phyloP scores from a whole-genome alignment of 2,888 invertebrate genomes.

The Caenorhabditis becei region DNA sequence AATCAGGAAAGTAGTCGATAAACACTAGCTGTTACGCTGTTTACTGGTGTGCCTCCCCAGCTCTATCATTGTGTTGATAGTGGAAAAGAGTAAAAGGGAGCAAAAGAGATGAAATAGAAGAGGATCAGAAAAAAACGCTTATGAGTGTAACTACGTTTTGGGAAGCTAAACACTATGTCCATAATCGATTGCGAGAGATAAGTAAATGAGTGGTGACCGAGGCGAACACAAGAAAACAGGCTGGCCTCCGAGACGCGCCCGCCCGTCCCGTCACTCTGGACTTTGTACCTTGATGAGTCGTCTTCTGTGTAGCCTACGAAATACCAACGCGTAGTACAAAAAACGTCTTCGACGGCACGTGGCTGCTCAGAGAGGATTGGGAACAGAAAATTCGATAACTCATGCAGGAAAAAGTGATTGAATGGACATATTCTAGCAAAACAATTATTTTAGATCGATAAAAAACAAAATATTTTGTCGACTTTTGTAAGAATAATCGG shows the following conservation, averaged over 20 bases:
- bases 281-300: constrained; percentile 51
- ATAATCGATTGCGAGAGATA: constrained; percentile 16
- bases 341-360: neutral
- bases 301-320: constrained; percentile 49
- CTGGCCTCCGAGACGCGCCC: constrained; percentile 40
- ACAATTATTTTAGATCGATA: too few species aligned
- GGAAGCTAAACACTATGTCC: neutral
- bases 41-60: neutral
- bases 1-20: neutral
- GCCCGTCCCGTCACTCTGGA: constrained; percentile 50
- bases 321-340: neutral
- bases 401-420: neutral
- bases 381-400: neutral
- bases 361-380: neutral
- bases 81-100: neutral
- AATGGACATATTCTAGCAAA: too few species aligned
- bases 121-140: neutral
- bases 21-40: neutral
- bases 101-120: neutral
- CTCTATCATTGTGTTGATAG: neutral
- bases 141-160: neutral
- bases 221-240: constrained; percentile 30
- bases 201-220: constrained; percentile 11
- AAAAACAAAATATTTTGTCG: too few species aligned
- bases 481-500: too few species aligned